phyloP scores from a whole-genome alignment of 2,113 vertebrate genomes.

The Caloenas nicobarica region DNA sequence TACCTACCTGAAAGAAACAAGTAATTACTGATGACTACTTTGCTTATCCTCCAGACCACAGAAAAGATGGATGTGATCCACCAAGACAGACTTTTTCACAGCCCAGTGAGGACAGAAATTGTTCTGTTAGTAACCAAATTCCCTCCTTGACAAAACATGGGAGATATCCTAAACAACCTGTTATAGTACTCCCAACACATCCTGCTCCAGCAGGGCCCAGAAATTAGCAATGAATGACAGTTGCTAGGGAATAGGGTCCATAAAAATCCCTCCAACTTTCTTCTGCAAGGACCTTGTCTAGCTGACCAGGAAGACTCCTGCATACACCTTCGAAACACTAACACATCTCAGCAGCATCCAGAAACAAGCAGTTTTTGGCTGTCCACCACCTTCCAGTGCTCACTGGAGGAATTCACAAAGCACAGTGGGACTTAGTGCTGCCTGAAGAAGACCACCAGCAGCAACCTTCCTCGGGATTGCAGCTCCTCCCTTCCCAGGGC shows the following conservation, averaged over 20 bases:
- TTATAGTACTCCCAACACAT: neutral
- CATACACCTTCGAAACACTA: neutral
- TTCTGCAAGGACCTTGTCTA: neutral
- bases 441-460: neutral
- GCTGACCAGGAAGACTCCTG: neutral
- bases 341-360: neutral
- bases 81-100: neutral
- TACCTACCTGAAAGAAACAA: neutral
- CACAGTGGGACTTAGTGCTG: neutral
- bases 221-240: neutral
- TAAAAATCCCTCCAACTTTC: neutral
- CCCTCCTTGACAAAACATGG: neutral
- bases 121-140: neutral
- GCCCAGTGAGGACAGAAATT: neutral
- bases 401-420: neutral
- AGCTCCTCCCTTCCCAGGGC: neutral
- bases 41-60: neutral
- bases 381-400: neutral
- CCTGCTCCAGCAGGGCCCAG: neutral
- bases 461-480: neutral
- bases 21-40: neutral
- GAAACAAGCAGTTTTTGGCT: neutral
- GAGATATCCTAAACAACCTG: neutral
- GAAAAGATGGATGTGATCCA: neutral
- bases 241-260: rapidly evolving